Evolutionary conservation across 1,140 invertebrate genomes (phyloP), one percentile per base, ranked within the genome.

Genomic region (Ceratina japonica): DNA sequence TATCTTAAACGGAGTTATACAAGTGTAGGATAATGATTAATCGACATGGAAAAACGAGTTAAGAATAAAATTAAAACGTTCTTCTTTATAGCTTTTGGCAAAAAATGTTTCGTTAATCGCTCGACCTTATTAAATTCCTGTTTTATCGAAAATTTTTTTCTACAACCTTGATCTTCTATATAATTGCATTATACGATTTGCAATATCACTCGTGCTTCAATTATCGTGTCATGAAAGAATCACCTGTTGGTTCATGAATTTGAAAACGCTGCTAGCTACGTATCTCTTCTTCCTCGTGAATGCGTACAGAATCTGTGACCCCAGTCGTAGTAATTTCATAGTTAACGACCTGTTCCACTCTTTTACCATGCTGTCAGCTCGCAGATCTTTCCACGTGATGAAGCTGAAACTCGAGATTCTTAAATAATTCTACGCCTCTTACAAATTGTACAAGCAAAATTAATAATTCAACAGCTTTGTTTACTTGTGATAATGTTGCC

Each of bases 301-400:
- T 20, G 95, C 91, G 89, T 98, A 96, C 0, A 98, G 90, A 16
- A 96, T 82, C 80, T 94, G 94, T 10, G 96, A 94, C 18, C 93
- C 94, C 31, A 93, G 87, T 84, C 95, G 94, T 10, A 96, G 87
- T 62, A 91, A 95, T 92, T 95, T 97, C 87, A 98, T 93, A 5
- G 93, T 95, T 61, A 96, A 93, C 5, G 97, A 98, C 13, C 94
- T 92, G 91, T 99, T 99, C 96, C 97, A 98, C 85, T 95, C 90
- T 65, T 96, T 95, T 0, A 98, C 97, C 72, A 97, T 91, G 49
- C 94, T 89, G 86, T 96, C 94, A 37, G 97, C 96, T 74, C 98
- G 94, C 44, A 97, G 87, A 92, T 99, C 98, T 90, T 99, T 99
- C 98, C 98, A 99, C 24, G 97, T 98, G 78, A 99, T 98, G 84